Percentiles rank a stretch among this genome's conserved stretches.
phyloP scores from a whole-genome alignment of 2,797 vertebrate species.

The Lates japonicus region DNA sequence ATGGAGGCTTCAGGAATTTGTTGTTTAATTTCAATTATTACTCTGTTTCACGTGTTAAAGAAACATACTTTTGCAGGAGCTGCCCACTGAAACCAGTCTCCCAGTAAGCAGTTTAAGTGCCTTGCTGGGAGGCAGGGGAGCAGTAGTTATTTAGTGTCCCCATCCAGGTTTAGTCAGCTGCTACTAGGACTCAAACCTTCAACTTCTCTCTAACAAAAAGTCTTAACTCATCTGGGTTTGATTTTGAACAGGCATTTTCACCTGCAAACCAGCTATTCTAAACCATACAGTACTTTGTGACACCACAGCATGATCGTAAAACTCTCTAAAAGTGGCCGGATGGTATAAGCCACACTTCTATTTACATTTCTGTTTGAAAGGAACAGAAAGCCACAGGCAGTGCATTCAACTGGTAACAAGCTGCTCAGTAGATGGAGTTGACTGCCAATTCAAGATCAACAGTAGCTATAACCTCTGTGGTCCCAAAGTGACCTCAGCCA shows the following conservation, averaged over 20 bases:
- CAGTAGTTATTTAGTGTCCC: neutral
- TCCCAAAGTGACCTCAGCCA: slow-evolving; percentile 40
- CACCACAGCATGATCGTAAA: neutral
- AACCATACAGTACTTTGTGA: neutral
- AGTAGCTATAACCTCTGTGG: slow-evolving; percentile 62
- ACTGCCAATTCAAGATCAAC: slow-evolving; percentile 50
- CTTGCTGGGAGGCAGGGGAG: slow-evolving; percentile 35
- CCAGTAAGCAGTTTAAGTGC: slow-evolving; percentile 39
- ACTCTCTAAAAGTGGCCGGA: slow-evolving; percentile 20
- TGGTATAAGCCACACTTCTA: slow-evolving; percentile 12
- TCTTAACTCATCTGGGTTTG: neutral
- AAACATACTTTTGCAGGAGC: neutral
- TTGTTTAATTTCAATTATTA: neutral
- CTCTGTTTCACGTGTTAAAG: neutral
- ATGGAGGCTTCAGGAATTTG: slow-evolving; percentile 5
- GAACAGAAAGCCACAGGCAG: slow-evolving; percentile 30
- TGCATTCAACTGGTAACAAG: slow-evolving; percentile 36
- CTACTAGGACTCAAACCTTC: neutral
- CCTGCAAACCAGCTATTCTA: neutral
- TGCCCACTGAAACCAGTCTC: slow-evolving; percentile 19
- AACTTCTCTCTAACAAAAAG: neutral
- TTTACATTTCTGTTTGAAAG: slow-evolving; percentile 15
- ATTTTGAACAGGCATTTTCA: neutral
- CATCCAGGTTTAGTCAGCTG: slow-evolving; percentile 2
- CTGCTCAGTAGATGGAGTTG: slow-evolving; percentile 42